These are phyloP conservation scores for Delphinapterus leucas DNA, from an alignment of 2,113 vertebrate genomes.

Conservation along the genomic window DNA sequence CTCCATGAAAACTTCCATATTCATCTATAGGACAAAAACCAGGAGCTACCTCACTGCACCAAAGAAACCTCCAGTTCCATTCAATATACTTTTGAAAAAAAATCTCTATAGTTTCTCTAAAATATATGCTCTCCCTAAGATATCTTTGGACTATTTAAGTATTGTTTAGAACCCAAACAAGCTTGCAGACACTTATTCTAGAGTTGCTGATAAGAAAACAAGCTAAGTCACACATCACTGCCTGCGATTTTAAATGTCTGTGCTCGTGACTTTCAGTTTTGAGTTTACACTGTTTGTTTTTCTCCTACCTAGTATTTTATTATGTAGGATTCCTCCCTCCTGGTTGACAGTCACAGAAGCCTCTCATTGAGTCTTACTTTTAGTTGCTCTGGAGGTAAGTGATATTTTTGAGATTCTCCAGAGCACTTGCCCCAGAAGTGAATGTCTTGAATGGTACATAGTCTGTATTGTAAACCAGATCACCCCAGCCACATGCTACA, in stretches of 20 bases:
- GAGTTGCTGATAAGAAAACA: neutral
- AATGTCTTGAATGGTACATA: neutral
- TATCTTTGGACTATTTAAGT: neutral
- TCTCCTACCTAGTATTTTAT: neutral
- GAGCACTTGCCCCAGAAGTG: neutral
- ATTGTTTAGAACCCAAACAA: neutral
- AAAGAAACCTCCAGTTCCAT: neutral
- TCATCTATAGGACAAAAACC: neutral
- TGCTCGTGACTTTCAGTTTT: neutral
- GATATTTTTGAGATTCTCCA: neutral
- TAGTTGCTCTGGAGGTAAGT: neutral
- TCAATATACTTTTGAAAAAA: neutral
- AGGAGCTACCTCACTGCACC: neutral
- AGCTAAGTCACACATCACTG: neutral
- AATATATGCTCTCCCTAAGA: neutral
- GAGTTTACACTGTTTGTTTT: neutral
- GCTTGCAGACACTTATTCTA: neutral
- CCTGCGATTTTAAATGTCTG: neutral
- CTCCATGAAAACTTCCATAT: neutral
- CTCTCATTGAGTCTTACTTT: neutral
- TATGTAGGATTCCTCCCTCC: neutral
- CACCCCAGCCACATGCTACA: neutral
- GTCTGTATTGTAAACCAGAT: neutral
- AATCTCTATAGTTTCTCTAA: neutral
- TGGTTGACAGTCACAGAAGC: neutral